Evolutionary conservation across 2,888 invertebrate genomes (phyloP), one percentile per base, ranked within the genome.

Genomic region (Noctua janthe): DNA sequence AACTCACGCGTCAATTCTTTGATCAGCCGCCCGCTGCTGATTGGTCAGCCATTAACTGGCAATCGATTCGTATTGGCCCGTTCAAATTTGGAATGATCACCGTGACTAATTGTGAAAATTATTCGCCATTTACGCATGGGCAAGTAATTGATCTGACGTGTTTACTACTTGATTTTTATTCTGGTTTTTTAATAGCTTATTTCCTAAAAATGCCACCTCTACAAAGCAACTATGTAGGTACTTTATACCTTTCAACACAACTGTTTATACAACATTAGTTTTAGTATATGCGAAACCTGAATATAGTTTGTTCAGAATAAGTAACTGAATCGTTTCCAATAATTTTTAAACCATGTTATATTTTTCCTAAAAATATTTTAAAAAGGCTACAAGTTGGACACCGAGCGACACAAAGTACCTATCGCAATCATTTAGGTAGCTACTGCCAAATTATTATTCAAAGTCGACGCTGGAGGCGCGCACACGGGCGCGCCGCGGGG

Each of bases 1-100:
- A 84, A 81, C 88, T 82, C 88, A 89, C 82, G 85, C 87, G 82
- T 78, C 88, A 66, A 11, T 76, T 73, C 76, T 89, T 88, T 89
- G 90, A 89, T 86, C 79, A 54, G 51, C 89, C 89, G 88, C 83
- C 59, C n/a, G 49, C 71, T 66, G 76, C 29, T 86, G 84, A 86
- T 88, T 90, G 90, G 87, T 49, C 59, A 39, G 35, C 76, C 71
- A 75, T 76, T 87, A 90, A 87, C 88, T 66, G 90, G 86, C 88
- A 89, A 83, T 80, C 75, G 80, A 73, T 84, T 81, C 76, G 80
- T 81, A 90, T 89, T 89, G 90, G 88, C 71, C 85, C 80, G 84
- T 90, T 91, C 86, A 81, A 91, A 91, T 92, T 91, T 91, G 88
- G 89, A 92, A 91, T 89, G 89, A 88, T 88, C 80, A 71, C 82